Conservation (phyloP, 2,888 invertebrate genomes). For the Cheilosia urbana region DNA sequence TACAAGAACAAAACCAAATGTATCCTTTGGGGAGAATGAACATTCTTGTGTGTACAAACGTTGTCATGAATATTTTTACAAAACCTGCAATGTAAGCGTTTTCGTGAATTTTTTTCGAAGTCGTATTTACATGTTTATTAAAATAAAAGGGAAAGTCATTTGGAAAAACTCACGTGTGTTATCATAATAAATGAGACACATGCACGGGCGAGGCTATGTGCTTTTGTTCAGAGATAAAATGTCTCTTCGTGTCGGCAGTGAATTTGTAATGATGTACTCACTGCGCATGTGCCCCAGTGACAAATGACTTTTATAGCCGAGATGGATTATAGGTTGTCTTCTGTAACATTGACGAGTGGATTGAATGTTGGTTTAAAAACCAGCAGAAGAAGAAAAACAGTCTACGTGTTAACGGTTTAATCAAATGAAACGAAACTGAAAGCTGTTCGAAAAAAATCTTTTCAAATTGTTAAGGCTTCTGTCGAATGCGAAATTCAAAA, state of each 20-base stretch:
- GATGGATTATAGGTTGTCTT: not conserved
- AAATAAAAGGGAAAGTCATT: not conserved
- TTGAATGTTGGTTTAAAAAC: too few species aligned
- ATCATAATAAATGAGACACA: slow-evolving; percentile 26
- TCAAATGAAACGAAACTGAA: too few species aligned
- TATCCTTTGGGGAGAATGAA: not conserved
- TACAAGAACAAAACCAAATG: slow-evolving; percentile 5
- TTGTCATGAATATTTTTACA: slow-evolving; percentile 37
- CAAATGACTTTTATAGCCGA: not conserved
- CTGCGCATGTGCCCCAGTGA: not conserved
- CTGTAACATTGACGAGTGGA: not conserved
- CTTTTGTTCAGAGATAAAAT: slow-evolving; percentile 14
- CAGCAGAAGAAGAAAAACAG: too few species aligned
- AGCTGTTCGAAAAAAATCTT: too few species aligned
- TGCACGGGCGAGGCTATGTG: not conserved
- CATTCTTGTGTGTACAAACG: not conserved
- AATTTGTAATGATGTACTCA: not conserved
- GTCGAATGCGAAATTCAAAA: too few species aligned
- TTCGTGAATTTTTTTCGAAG: not conserved
- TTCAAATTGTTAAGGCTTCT: too few species aligned
- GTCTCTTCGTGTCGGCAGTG: not conserved
- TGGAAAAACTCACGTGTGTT: slow-evolving; percentile 4
- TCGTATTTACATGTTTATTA: slow-evolving; percentile 24
- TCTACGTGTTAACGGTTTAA: too few species aligned
- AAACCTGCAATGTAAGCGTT: slow-evolving; percentile 2